Evolutionary conservation across 2,797 vertebrate species (phyloP).

Genomic region (Syncerus caffer): DNA sequence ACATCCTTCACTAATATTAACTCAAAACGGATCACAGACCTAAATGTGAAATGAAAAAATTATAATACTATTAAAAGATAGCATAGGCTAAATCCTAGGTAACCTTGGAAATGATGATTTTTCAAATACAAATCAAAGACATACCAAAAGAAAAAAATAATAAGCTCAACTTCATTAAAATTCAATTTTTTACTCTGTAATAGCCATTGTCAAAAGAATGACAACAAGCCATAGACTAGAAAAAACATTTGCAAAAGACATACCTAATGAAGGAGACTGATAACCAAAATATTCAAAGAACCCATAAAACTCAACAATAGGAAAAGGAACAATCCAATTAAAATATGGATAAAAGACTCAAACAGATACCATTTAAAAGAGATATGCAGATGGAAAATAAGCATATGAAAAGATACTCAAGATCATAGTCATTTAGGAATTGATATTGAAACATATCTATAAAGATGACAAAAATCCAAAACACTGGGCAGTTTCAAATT

Average conservation of each 20-base stretch:
- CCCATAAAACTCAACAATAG: not conserved
- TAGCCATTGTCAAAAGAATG: not conserved
- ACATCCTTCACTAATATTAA: not conserved
- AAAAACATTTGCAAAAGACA: not conserved
- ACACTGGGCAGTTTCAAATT: too few relatives aligned
- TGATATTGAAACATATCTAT: not conserved
- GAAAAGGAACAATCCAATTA: not conserved
- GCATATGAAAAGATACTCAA: not conserved
- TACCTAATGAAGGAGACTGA: not conserved
- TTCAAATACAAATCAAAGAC: not conserved
- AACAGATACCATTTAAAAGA: not conserved
- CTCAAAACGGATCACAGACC: not conserved
- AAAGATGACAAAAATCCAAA: not conserved
- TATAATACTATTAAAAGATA: not conserved
- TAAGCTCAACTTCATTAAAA: not conserved
- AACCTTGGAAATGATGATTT: not conserved
- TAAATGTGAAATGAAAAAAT: not conserved
- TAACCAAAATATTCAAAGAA: not conserved
- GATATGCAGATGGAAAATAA: not conserved
- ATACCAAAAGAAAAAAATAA: not conserved
- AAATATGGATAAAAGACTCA: not conserved
- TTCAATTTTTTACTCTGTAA: not conserved
- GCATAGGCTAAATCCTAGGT: not conserved
- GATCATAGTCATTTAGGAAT: not conserved
- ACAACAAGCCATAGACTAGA: not conserved